Percentiles rank a stretch among this genome's conserved stretches.
Evolutionary conservation across 2,113 vertebrate species (phyloP).

Genomic region (Ailurus styani): DNA sequence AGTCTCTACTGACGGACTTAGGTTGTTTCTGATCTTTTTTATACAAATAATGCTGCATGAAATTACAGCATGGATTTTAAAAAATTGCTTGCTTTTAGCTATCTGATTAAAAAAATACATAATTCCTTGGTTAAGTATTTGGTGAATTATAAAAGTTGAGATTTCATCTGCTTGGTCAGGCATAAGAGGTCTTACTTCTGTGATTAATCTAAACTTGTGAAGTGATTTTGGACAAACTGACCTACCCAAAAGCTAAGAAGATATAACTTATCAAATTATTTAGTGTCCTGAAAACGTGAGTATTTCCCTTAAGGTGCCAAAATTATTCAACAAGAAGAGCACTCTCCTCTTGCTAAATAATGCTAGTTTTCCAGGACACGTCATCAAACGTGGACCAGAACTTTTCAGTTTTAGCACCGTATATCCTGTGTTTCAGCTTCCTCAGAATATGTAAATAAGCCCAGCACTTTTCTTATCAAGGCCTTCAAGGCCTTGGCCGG

Average conservation of each 20-base stretch:
- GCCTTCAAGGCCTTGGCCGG: background rate
- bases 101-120: background rate
- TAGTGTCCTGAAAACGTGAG: background rate
- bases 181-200: background rate
- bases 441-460: background rate
- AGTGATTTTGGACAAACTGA: background rate
- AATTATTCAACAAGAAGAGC: background rate
- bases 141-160: background rate
- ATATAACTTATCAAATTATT: background rate
- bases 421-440: background rate
- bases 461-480: background rate
- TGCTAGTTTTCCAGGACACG: background rate
- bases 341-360: background rate
- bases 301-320: background rate
- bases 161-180: background rate
- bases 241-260: background rate
- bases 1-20: background rate
- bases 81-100: background rate
- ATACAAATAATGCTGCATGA: background rate
- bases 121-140: background rate
- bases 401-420: background rate
- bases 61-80: background rate
- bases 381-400: background rate
- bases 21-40: background rate
- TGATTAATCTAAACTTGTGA: background rate